These are phyloP conservation scores for Leptogaster cylindrica DNA, from an alignment of 2,888 invertebrate genomes.

Conservation along the genomic window DNA sequence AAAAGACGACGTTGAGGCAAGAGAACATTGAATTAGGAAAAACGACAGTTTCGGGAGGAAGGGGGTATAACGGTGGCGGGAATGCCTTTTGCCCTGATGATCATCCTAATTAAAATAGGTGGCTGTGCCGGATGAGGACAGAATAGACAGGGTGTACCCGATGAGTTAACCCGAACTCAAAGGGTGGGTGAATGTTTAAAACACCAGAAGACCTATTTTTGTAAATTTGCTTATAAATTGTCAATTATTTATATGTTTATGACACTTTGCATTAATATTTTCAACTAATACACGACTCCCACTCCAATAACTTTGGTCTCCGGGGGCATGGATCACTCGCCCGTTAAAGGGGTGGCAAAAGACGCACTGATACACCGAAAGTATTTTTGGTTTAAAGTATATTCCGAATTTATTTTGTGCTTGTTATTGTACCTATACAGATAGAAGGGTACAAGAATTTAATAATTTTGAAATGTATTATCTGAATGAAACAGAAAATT, in stretches of 20 bases:
- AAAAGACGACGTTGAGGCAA: constrained; percentile 33
- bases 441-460: constrained; percentile 31
- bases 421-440: constrained; percentile 8
- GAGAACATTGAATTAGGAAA: constrained; percentile 21
- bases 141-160: not conserved
- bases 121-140: not conserved
- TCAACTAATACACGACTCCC: constrained; percentile 31
- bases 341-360: constrained; percentile 23
- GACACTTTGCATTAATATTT: constrained; percentile 48
- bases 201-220: constrained; percentile 48
- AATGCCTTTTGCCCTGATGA: constrained; percentile 37
- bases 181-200: constrained; percentile 3
- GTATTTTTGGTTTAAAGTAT: constrained; percentile 34
- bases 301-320: not conserved
- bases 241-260: constrained; percentile 50
- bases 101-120: constrained; percentile 37
- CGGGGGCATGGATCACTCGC: not conserved
- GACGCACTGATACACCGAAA: constrained; percentile 13
- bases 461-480: constrained; percentile 47
- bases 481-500: constrained; percentile 48
- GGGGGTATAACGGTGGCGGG: constrained; percentile 1
- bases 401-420: constrained; percentile 41
- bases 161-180: not conserved
- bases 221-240: constrained; percentile 50
- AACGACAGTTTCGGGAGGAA: too few species aligned